Base-by-base conservation (phyloP, 2,797 vertebrate genomes). In the Anolis apletophallus region DNA sequence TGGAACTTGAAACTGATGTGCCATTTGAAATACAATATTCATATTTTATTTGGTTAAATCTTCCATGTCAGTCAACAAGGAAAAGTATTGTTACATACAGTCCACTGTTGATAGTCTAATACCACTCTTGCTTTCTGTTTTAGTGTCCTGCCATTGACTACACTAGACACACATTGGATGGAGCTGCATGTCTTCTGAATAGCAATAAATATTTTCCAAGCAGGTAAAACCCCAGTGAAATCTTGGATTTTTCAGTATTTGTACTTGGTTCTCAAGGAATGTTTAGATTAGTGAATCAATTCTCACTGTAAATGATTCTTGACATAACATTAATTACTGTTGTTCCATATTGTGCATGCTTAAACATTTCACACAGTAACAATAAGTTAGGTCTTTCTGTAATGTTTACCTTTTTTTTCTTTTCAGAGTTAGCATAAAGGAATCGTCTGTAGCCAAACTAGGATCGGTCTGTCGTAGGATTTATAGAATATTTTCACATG, bases 141-240 rank as follows among this genome's bases (percentile, higher is more conserved):
- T 95, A 99, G 99, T 99, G 98, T 94, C 98, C 99, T 94, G 99
- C 99, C 92, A 99, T 99, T 91, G 99, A 99, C 93, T 99, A 99
- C 94, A 99, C 98, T 91, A 98, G 98, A 95, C 98, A 99, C 96
- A 99, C 99, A 68, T 97, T 99, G 95, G 99, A 99, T 95, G 99
- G 98, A 96, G 99, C 99, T 95, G 99, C 99, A 29, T 99, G 98
- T 93, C 98, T 99, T 95, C 97, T 99, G 94, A 99, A 99, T 97
- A 99, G 99, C 97, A 99, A 99, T 98, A 99, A 99, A 96, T 99
- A 99, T 96, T 99, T 99, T 90, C 98, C 99, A 85, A 99, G 99
- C 98, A 98, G 99, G 98, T 99, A 95, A 95, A 97, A 95, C 32
- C 1, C 64, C 67, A 3, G 13, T n/a, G 36, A 3, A 61, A 34